Evolutionary conservation across 2,797 vertebrate genomes (phyloP), one percentile per base, ranked within the genome.

Genomic region (Pangasius macronema): DNA sequence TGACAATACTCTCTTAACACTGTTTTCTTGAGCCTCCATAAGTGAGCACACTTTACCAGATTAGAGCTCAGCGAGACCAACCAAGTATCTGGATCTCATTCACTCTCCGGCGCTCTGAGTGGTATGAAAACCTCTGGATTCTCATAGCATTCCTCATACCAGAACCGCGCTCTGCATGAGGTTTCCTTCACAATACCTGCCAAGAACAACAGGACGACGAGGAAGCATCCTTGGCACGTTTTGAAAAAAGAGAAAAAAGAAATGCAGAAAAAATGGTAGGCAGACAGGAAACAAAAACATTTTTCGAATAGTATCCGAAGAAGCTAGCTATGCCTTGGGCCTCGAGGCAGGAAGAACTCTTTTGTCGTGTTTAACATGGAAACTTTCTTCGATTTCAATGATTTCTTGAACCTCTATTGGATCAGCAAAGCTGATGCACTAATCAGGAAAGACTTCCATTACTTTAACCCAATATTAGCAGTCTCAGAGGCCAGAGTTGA

Each of bases 101-200:
- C 73, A 46, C 24, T 76, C 86, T 67, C 27, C 5, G 3, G 83
- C 3, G 3, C 53, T 39, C 51, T 42, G 13, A 59, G 70, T 61
- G 70, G 53, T 22, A 76, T 75, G 39, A 63, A 84, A 85, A 57
- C 77, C 83, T 86, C 83, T 80, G 76, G 85, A 77, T 85, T 88
- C 89, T 86, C 81, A 89, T 79, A 85, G 68, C 49, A 67, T 76
- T 57, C 57, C 87, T 90, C 85, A 87, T 88, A 87, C 88, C 82
- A 86, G 90, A 89, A 84, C 86, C 82, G 82, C 77, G 49, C 88
- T 90, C 89, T 76, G 89, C 87, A 73, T 86, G 77, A 92, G 89
- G 85, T 85, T 88, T 88, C 85, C 87, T 87, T 86, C 85, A 85
- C 61, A 68, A 75, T 72, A 46, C 65, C 82, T 79, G 84, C 89